Evolutionary conservation across 2,797 vertebrate species (phyloP).

Genomic region (Limnodromus scolopaceus): DNA sequence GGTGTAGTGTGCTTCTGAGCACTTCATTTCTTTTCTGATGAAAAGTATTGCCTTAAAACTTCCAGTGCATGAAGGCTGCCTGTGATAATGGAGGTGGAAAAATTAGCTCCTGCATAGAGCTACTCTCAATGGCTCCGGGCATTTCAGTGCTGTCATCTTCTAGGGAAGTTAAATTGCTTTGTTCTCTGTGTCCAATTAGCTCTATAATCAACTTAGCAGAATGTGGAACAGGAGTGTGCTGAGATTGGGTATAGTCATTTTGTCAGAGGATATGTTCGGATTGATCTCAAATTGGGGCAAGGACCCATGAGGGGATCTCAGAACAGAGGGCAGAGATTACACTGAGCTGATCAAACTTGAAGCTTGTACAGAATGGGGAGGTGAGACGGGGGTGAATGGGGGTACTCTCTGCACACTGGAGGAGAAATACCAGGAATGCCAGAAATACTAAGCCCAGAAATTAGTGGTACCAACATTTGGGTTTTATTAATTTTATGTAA

Average conservation of each 20-base stretch:
- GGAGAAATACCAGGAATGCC: neutral
- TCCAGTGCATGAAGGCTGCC: conserved; percentile 40
- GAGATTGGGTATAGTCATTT: conserved; percentile 12
- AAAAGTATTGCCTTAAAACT: conserved; percentile 39
- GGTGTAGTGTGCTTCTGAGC: neutral
- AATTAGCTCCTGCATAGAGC: conserved; percentile 12
- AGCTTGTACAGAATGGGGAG: neutral
- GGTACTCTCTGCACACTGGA: neutral
- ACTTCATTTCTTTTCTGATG: conserved; percentile 6
- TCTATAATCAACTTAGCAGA: conserved; percentile 54
- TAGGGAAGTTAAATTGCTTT: conserved; percentile 55
- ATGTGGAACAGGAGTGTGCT: neutral
- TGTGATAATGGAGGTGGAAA: conserved; percentile 33
- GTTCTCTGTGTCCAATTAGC: conserved; percentile 35
- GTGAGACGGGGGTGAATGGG: neutral
- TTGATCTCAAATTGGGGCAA: conserved; percentile 32
- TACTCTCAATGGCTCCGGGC: conserved; percentile 25
- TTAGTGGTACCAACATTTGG: neutral
- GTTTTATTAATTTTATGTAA: neutral
- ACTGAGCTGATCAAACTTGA: neutral
- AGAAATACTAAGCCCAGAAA: neutral
- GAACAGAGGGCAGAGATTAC: conserved; percentile 14
- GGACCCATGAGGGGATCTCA: conserved; percentile 11
- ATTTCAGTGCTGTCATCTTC: conserved; percentile 49
- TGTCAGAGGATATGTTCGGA: conserved; percentile 33